These are phyloP conservation scores for Bambusicola thoracicus DNA, from an alignment of 2,113 vertebrate genomes.

Conservation along the genomic window DNA sequence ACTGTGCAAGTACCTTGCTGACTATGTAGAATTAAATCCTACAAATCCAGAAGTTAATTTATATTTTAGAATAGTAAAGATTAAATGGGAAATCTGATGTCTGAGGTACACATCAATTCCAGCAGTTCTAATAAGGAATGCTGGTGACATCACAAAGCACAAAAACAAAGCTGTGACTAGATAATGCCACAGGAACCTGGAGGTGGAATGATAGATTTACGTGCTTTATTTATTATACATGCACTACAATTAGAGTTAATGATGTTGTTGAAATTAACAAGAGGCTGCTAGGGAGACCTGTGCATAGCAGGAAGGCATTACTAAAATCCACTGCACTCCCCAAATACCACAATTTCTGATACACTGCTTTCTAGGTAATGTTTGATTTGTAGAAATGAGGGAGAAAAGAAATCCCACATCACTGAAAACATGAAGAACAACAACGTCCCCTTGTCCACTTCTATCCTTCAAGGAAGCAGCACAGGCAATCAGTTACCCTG, in stretches of 20 bases:
- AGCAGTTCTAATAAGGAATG: background rate
- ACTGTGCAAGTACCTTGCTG: background rate
- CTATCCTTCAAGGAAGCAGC: background rate
- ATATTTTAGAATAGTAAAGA: background rate
- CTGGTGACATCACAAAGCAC: background rate
- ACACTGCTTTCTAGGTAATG: background rate
- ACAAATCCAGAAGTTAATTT: background rate
- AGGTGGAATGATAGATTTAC: conserved; percentile 4
- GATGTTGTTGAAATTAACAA: background rate
- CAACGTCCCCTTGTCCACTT: background rate
- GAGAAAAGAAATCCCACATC: background rate
- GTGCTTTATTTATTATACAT: background rate
- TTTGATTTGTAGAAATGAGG: background rate
- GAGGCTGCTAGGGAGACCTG: background rate
- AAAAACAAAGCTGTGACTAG: background rate
- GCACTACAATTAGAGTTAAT: background rate
- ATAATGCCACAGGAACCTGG: background rate
- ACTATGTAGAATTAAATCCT: background rate
- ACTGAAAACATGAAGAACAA: background rate
- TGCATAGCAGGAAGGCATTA: background rate
- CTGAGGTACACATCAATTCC: background rate
- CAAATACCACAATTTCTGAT: background rate
- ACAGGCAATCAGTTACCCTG: background rate
- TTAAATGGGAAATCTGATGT: background rate
- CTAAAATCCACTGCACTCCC: background rate